Percentiles rank a stretch among this genome's conserved stretches.
These are phyloP conservation scores for Excalfactoria chinensis DNA, from an alignment of 2,113 vertebrate genomes.

Conservation along the genomic window DNA sequence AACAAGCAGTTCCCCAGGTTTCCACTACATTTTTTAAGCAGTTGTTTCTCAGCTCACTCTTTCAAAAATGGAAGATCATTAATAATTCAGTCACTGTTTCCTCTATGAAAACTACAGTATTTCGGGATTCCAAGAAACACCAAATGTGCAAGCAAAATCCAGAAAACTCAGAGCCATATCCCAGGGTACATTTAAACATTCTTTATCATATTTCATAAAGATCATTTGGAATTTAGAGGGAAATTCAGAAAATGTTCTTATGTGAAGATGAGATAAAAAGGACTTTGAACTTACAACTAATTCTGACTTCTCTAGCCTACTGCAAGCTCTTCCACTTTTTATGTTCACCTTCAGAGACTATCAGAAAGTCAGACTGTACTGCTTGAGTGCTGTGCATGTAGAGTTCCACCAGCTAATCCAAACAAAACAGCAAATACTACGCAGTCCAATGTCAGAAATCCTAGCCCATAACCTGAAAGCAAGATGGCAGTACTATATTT, in stretches of 20 bases:
- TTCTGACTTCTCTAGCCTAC: background rate
- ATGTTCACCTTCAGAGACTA: background rate
- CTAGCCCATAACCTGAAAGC: background rate
- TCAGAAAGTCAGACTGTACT: background rate
- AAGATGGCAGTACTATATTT: background rate
- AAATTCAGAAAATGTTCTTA: background rate
- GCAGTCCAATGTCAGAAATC: background rate
- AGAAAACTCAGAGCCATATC: background rate
- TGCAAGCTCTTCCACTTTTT: background rate
- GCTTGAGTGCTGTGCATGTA: accelerated
- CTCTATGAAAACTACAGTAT: background rate
- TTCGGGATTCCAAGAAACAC: background rate
- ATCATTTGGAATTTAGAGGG: background rate
- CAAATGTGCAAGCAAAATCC: background rate
- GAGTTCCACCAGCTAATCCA: background rate
- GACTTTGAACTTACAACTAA: background rate
- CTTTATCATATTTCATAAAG: background rate
- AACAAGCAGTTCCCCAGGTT: background rate
- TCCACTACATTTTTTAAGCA: background rate
- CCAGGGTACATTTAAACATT: accelerated
- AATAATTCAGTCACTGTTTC: background rate
- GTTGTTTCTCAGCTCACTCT: background rate
- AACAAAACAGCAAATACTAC: background rate
- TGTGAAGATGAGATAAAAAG: background rate
- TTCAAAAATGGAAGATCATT: background rate